Evolutionary conservation across 2,888 invertebrate species (phyloP).

Genomic region (Mesopsocus fuscifrons): DNA sequence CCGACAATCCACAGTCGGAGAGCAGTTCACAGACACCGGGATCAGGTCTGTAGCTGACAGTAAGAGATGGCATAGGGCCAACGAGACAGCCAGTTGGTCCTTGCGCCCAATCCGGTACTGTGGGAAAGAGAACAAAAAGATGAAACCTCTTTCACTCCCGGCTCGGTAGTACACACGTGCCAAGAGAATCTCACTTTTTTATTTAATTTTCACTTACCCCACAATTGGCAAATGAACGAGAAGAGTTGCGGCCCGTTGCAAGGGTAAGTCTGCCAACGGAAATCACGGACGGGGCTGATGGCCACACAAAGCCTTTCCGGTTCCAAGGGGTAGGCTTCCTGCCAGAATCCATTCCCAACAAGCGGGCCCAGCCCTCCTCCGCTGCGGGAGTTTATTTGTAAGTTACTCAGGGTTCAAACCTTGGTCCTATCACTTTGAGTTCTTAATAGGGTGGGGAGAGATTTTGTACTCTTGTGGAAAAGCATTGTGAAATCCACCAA

Average conservation of each 20-base stretch:
- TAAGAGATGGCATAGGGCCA: slow-evolving; percentile 49
- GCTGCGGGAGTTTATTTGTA: too few species aligned
- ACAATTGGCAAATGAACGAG: slow-evolving; percentile 60
- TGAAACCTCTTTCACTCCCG: too few species aligned
- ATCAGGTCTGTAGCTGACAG: slow-evolving; percentile 55
- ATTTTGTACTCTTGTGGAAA: too few species aligned
- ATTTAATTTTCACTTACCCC: slow-evolving; percentile 39
- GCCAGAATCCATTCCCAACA: slow-evolving; percentile 48
- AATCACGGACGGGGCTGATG: slow-evolving; percentile 54
- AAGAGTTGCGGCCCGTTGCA: slow-evolving; percentile 62
- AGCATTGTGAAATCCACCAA: too few species aligned
- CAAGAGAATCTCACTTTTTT: slow-evolving; percentile 12
- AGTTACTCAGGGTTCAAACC: too few species aligned
- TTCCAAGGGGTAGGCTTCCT: slow-evolving; percentile 40
- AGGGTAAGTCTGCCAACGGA: slow-evolving; percentile 53
- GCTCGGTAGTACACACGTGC: slow-evolving; percentile 12
- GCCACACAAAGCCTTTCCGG: slow-evolving; percentile 50
- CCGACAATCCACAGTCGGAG: slow-evolving; percentile 54
- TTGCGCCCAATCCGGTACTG: slow-evolving; percentile 60
- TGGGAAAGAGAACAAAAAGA: slow-evolving; percentile 20
- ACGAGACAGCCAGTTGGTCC: slow-evolving; percentile 43
- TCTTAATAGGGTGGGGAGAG: too few species aligned
- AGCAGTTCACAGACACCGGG: slow-evolving; percentile 55
- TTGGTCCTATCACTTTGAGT: too few species aligned
- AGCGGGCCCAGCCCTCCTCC: neutral